Evolutionary conservation across 1,140 invertebrate genomes (phyloP), one percentile per base, ranked within the genome.

Genomic region (Acromyrmex charruanus): DNA sequence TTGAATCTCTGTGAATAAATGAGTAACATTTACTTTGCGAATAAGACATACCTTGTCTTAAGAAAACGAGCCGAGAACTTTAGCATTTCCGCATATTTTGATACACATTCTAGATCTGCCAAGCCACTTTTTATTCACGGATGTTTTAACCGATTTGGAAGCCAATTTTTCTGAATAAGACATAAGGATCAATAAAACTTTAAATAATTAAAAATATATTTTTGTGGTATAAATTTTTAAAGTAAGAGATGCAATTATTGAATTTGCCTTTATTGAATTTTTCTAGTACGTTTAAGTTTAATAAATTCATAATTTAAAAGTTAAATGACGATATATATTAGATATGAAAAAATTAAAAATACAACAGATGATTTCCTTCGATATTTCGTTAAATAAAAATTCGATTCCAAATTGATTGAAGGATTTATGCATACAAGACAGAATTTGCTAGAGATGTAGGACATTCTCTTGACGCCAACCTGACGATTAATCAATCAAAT

Each of bases 1-100:
- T 49, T 28, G 25, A 63, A 75, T 61, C 63, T 18, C 39, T 44
- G 14, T 31, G 25, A 74, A 82, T 59, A 61, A 82, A 61, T 59
- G 68, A 72, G 25, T 49, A 74, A 82, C 66, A 82, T 82, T 82
- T 82, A 44, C 25, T 82, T 66, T 61, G 18, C 14, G 21, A 74
- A 84, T 84, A 69, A 82, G 68, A 61, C 7, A 0, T 59, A 71
- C 35, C 39, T 75, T 44, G 25, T 71, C 58, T 31, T 31, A 61
- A 61, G 69, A 18, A 75, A 84, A 84, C 16, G n/a, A 82, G 21
- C 35, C n/a, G 28, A 74, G 53, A 61, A 63, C 39, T 75, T 49
- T 35, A 21, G 21, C 28, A 74, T 61, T 63, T 61, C 39, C 58
- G 68, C 79, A 39, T 28, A 72, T 49, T 82, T 74, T 31, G 18